A percentile compares a stretch with the other conserved stretches of the same genome.
Conservation (phyloP, 2,888 invertebrate genomes). For the Heliconius erato region DNA sequence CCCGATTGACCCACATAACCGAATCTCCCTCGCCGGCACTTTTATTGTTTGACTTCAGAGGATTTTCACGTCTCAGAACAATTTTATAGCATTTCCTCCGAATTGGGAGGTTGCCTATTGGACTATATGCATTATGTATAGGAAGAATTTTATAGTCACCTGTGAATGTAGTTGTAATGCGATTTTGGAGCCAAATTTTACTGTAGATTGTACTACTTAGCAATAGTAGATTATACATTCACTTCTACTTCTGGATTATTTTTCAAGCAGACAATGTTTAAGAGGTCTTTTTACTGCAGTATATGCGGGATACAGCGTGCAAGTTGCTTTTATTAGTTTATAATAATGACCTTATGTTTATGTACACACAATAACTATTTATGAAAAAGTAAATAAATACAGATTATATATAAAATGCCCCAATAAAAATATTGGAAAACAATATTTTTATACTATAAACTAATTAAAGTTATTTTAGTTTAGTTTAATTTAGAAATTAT, state of each 20-base stretch:
- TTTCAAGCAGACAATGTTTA: not conserved
- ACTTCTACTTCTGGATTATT: too few relatives aligned
- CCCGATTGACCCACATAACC: constrained; percentile 32
- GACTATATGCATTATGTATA: constrained; percentile 24
- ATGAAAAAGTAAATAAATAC: not conserved
- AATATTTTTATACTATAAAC: not conserved
- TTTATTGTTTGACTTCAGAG: constrained; percentile 35
- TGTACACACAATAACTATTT: not conserved
- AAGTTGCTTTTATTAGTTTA: not conserved
- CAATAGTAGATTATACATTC: not conserved
- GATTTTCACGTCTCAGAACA: constrained; percentile 37
- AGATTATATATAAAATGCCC: not conserved
- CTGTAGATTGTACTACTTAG: not conserved
- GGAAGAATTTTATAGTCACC: not conserved
- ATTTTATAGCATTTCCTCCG: constrained; percentile 35
- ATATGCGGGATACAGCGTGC: not conserved
- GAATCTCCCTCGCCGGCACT: constrained; percentile 25
- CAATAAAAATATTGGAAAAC: not conserved
- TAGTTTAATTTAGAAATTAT: too few relatives aligned
- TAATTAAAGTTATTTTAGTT: too few relatives aligned
- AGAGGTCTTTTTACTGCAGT: not conserved
- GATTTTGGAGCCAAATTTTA: constrained; percentile 4
- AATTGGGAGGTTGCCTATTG: constrained; percentile 19
- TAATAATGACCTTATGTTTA: too few relatives aligned
- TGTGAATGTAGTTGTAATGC: constrained; percentile 15